Base-by-base conservation (phyloP, 1,140 invertebrate genomes). In the Philopotamus ludificatus region DNA sequence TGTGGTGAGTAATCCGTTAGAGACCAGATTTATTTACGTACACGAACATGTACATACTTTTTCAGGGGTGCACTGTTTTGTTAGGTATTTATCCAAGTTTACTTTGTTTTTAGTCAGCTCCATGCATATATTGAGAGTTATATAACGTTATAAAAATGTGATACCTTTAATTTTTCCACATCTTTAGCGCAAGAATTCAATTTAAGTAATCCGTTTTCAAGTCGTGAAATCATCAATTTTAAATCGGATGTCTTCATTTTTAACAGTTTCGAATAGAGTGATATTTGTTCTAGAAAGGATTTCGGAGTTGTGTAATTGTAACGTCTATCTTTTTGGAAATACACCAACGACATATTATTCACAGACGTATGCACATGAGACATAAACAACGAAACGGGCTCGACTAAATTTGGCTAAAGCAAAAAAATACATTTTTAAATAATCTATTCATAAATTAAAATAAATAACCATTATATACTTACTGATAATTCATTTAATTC, bases 291-390 rank as follows among this genome's bases (percentile, higher is more conserved):
- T n/a, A 98, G 76, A 77, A 97, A 98, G 1, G 91, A 93, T 78
- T 97, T 98, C 0, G 95, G 95, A 1, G 95, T 98, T 0, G 94
- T 97, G 73, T 97, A 97, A 75, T 97, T 97, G 77, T 94, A 95
- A n/a, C 94, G 83, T 21, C 87, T 86, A 70, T 97, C 95, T 75
- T 94, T 95, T 68, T 83, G 78, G 28, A 93, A 82, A 76, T 95
- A 97, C 2, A 85, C 71, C 72, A 87, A 76, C 65, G 93, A 96
- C 75, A 93, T 89, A 50, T 90, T 83, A 75, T 96, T 96, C 0
- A 98, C 94, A 22, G 89, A 89, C 45, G 85, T 86, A 73, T 98
- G 95, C 0, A 92, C 92, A 73, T 87, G 90, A 0, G 94, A 91
- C 94, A 97, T 97, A 74, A 96, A 97, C 18, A 86, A 71, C 0